Conservation (phyloP, 2,888 invertebrate species). For the Melipona beecheii region DNA sequence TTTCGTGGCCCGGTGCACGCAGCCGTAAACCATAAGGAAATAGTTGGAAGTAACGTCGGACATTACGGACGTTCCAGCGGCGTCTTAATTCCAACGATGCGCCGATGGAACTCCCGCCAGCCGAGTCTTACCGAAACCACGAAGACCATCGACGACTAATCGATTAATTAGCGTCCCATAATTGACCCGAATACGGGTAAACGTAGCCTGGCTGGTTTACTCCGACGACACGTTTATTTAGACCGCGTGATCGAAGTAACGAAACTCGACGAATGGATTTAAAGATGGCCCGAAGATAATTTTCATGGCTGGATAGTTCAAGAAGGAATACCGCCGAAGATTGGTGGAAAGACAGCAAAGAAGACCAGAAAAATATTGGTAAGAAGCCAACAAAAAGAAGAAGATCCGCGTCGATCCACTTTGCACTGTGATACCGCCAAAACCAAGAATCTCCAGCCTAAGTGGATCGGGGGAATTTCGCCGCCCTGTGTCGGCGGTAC, state of each 20-base stretch:
- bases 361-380: too few relatives aligned
- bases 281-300: too few relatives aligned
- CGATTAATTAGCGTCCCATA: conserved; percentile 29
- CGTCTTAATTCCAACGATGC: conserved; percentile 31
- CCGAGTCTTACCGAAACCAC: conserved; percentile 26
- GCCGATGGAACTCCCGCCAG: conserved; percentile 19
- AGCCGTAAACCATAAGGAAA: not conserved
- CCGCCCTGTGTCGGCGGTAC: not conserved
- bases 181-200: conserved; percentile 10
- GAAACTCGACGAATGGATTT: too few relatives aligned
- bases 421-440: conserved; percentile 38
- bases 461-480: conserved; percentile 55
- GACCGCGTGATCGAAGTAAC: too few relatives aligned
- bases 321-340: too few relatives aligned
- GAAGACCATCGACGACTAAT: conserved; percentile 26
- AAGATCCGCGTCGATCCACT: conserved; percentile 41
- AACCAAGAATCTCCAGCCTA: conserved; percentile 47
- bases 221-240: too few relatives aligned
- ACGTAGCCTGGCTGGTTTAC: too few relatives aligned
- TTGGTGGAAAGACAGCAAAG: too few relatives aligned
- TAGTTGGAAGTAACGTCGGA: conserved; percentile 3
- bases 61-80: conserved; percentile 19
- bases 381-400: too few relatives aligned
- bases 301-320: too few relatives aligned
- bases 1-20: not conserved